These are phyloP conservation scores for Phasia obesa DNA, from an alignment of 2,888 invertebrate genomes.

Conservation along the genomic window DNA sequence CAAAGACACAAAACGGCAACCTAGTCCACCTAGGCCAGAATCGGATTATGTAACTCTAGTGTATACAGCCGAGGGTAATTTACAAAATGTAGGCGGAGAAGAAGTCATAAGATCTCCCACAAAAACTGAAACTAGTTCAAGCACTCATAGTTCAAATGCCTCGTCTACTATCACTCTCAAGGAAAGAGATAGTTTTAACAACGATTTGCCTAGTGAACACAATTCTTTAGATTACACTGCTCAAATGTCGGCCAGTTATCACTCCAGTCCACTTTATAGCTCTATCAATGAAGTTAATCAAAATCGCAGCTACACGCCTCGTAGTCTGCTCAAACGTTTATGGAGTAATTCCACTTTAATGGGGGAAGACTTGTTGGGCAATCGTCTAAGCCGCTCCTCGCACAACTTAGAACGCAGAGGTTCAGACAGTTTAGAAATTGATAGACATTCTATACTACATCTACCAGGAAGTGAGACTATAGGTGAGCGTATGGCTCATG, in stretches of 20 bases:
- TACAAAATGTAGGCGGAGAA: constrained; percentile 79
- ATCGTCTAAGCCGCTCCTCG: constrained; percentile 70
- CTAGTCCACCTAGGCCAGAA: constrained; percentile 78
- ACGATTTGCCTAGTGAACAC: constrained; percentile 33
- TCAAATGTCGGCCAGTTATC: constrained; percentile 59
- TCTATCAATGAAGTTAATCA: constrained; percentile 72
- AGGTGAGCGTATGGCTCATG: constrained; percentile 93
- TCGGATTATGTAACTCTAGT: constrained; percentile 82
- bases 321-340: constrained; percentile 78
- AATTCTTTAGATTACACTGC: constrained; percentile 31
- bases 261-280: constrained; percentile 51
- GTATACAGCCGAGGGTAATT: constrained; percentile 78
- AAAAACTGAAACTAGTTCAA: constrained; percentile 15
- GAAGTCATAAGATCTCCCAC: constrained; percentile 52
- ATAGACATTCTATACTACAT: constrained; percentile 83
- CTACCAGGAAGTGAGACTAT: constrained; percentile 91
- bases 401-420: constrained; percentile 77
- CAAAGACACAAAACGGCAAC: constrained; percentile 74
- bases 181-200: constrained; percentile 74
- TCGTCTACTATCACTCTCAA: constrained; percentile 76
- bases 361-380: constrained; percentile 64
- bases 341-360: constrained; percentile 73
- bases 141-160: constrained; percentile 64
- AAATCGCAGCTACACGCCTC: constrained; percentile 75
- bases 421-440: constrained; percentile 81